These are phyloP conservation scores for Chionodraco myersi DNA, from an alignment of 2,113 vertebrate genomes.

Conservation along the genomic window DNA sequence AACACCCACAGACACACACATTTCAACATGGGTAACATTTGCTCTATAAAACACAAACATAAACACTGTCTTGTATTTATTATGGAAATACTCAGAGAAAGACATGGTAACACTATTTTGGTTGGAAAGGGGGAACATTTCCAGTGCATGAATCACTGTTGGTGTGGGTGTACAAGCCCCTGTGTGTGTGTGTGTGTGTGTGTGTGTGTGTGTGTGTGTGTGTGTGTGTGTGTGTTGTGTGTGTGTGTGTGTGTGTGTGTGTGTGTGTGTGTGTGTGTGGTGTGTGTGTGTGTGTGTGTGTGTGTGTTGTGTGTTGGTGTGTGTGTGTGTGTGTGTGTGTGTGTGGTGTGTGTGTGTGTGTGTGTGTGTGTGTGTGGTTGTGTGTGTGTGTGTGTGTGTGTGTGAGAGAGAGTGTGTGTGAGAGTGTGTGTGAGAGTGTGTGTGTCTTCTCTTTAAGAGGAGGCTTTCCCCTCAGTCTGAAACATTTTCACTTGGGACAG, in stretches of 20 bases:
- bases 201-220: conserved; percentile 3
- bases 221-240: not conserved
- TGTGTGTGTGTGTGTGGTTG: not conserved
- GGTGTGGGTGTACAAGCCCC: not conserved
- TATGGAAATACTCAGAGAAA: not conserved
- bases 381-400: conserved; percentile 11
- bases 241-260: conserved; percentile 2
- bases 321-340: not conserved
- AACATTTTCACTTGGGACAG: conserved; percentile 32
- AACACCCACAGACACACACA: not conserved
- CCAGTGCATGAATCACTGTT: conserved; percentile 58
- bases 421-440: not conserved
- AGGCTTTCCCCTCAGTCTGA: conserved; percentile 16
- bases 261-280: not conserved
- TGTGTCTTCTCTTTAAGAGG: conserved; percentile 53
- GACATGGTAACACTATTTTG: not conserved
- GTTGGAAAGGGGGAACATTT: conserved; percentile 40
- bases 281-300: not conserved
- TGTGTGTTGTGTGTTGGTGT: too few species aligned
- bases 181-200: not conserved
- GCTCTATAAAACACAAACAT: not conserved
- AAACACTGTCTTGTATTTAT: not conserved
- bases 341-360: conserved; percentile 10
- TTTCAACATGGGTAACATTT: not conserved
- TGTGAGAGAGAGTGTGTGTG: conserved; percentile 1